Base-by-base conservation (phyloP, 2,113 vertebrate species). In the Cepphus grylle region DNA sequence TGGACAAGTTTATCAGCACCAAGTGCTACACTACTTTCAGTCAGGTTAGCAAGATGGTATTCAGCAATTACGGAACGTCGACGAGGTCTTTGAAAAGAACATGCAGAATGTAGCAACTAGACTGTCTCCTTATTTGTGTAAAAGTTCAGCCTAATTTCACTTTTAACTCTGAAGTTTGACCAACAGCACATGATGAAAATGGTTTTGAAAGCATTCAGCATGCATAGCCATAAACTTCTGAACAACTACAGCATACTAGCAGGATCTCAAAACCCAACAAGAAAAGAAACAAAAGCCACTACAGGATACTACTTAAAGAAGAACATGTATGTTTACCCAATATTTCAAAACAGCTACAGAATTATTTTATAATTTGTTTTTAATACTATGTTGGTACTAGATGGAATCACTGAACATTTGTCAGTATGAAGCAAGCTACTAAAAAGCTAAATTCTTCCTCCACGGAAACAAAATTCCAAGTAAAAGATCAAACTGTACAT, bases 21-120 rank as follows among this genome's bases (percentile, higher is more conserved):
- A 70, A 99, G 53, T 82, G 96, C 65, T 34, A 47, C 32, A 15
- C 91, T 59, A 7, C 53, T 86, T 82, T 93, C 77, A 14, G 78
- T 94, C 78, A 98, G 32, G 52, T 96, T 56, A 87, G 88, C 93
- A 95, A 98, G 87, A 40, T 96, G 79, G 71, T 98, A 97, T 85
- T 97, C 97, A 30, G 93, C 91, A 97, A 99, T 98, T 77, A 99
- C 97, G 61, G 99, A 99, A 83, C 97, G 93, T 73, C 93, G 96
- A 70, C 94, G 94, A 59, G 98, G 99, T 74, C 98, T 99, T 97
- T 77, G 47, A 88, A 80, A 79, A 85, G 70, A 93, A 85, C 7
- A 92, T 29, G 88, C 7, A 93, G 77, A 86, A 90, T 52, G 22
- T 2, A 95, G 53, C 66, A 69, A 93, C 40, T 77, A 38, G 61